phyloP scores from a whole-genome alignment of 2,888 invertebrate genomes.

The Eupelmus urozonus region DNA sequence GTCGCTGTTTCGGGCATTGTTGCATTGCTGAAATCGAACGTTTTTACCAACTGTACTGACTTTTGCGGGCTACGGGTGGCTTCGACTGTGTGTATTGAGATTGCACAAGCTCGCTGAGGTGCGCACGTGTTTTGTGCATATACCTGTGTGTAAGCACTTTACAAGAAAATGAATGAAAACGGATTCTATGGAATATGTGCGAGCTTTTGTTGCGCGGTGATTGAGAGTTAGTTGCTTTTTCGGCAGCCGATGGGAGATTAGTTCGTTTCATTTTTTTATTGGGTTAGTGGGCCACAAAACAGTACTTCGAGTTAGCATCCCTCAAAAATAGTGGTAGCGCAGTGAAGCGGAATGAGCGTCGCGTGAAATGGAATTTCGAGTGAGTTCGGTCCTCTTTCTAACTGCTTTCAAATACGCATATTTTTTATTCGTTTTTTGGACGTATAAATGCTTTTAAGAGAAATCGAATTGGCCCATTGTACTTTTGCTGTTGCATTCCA shows the following conservation, averaged over 20 bases:
- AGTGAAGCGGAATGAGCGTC: neutral
- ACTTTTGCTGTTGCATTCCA: neutral
- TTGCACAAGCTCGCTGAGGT: no score
- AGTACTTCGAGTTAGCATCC: neutral
- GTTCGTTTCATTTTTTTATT: neutral
- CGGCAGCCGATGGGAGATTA: constrained; percentile 5
- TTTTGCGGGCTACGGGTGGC: no score
- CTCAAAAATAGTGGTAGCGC: neutral
- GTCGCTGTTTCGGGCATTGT: no score
- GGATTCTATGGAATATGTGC: no score
- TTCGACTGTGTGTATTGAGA: no score
- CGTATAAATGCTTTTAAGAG: constrained; percentile 27
- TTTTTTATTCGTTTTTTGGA: neutral
- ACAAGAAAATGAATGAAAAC: neutral
- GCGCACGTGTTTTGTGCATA: neutral
- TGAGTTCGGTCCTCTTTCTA: constrained; percentile 10
- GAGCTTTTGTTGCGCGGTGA: neutral
- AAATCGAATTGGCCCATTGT: constrained; percentile 39
- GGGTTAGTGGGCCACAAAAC: constrained; percentile 5
- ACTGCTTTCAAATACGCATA: neutral
- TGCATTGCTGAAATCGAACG: no score
- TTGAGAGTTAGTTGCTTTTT: constrained; percentile 1
- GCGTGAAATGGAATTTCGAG: constrained; percentile 40
- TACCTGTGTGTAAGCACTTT: no score
- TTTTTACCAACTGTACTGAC: no score